Conservation (phyloP, 1,140 invertebrate species). For the Pogonomyrmex barbatus region DNA sequence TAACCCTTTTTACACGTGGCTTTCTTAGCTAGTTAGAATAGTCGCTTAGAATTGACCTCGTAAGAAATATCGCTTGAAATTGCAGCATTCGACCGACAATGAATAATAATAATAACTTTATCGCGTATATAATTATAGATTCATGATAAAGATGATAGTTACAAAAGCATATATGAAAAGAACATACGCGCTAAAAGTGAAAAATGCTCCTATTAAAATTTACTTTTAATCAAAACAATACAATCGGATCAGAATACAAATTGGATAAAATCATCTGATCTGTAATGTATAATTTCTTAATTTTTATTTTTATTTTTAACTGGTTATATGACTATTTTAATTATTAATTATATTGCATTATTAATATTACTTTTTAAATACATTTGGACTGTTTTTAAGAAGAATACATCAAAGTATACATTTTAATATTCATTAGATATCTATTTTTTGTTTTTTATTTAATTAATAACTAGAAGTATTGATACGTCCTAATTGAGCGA, state of each 20-base stretch:
- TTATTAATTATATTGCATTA: not conserved
- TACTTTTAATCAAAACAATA: too few relatives aligned
- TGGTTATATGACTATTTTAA: not conserved
- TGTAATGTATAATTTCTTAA: too few relatives aligned
- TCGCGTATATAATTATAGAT: too few relatives aligned
- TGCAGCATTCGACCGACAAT: not conserved
- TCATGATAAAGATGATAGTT: not conserved
- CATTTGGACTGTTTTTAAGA: not conserved
- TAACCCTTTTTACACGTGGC: too few relatives aligned
- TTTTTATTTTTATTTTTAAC: too few relatives aligned
- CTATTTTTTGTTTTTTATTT: not conserved
- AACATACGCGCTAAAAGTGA: not conserved
- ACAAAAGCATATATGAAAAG: not conserved
- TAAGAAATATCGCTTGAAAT: not conserved
- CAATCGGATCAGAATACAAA: too few relatives aligned
- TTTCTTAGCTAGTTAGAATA: not conserved
- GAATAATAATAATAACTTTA: not conserved
- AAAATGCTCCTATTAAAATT: too few relatives aligned
- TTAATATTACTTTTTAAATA: not conserved
- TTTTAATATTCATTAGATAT: not conserved
- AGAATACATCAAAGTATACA: too few relatives aligned
- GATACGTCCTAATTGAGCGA: not conserved
- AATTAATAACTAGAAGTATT: not conserved
- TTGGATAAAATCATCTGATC: too few relatives aligned
- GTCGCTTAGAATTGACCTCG: not conserved